phyloP scores from a whole-genome alignment of 2,113 vertebrate genomes.

The Bufo gargarizans region DNA sequence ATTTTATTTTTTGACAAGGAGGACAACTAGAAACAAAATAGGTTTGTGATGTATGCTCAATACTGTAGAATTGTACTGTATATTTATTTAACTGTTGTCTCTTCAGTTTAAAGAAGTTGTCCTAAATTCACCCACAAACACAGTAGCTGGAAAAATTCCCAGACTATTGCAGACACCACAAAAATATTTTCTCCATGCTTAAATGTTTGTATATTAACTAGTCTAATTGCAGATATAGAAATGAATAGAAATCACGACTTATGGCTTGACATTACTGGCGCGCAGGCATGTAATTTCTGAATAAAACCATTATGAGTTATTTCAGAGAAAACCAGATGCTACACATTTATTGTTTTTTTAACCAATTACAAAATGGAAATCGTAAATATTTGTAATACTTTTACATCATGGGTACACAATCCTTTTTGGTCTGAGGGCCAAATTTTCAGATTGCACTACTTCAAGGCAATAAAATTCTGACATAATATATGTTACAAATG shows the following conservation, averaged over 20 bases:
- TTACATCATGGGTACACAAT: background rate
- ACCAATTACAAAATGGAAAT: constrained; percentile 14
- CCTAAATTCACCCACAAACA: constrained; percentile 13
- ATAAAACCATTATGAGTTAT: constrained; percentile 6
- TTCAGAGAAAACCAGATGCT: background rate
- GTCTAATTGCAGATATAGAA: constrained; percentile 8
- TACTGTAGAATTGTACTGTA: no score
- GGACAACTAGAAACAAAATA: background rate
- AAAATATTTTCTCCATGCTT: background rate
- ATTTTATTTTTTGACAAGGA: background rate
- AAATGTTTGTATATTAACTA: background rate
- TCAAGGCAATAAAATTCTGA: background rate
- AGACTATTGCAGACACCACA: background rate
- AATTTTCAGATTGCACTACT: background rate
- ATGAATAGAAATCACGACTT: constrained; percentile 3
- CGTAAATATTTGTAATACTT: background rate
- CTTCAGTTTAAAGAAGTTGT: constrained; percentile 10
- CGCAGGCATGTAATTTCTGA: background rate
- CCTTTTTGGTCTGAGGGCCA: background rate
- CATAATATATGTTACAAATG: background rate
- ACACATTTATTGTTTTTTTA: background rate
- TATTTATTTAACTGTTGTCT: background rate
- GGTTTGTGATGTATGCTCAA: background rate
- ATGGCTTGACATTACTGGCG: background rate
- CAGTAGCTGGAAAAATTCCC: constrained; percentile 1